A percentile compares a stretch with the other conserved stretches of the same genome.
Evolutionary conservation across 2,113 vertebrate species (phyloP).

Genomic region (Bos taurus): DNA sequence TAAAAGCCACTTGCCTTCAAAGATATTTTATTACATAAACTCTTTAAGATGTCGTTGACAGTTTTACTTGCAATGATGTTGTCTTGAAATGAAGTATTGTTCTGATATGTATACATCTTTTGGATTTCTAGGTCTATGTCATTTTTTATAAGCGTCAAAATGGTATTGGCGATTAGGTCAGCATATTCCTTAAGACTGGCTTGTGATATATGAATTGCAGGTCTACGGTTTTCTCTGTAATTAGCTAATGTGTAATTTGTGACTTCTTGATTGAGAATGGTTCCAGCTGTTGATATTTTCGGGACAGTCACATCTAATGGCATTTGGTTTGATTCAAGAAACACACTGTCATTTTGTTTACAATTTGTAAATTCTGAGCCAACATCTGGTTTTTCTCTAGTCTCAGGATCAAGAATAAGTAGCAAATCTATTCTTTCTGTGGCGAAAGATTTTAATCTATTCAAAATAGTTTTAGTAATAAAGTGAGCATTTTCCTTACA

Average conservation of each 20-base stretch:
- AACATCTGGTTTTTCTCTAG: background rate
- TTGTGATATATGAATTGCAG: background rate
- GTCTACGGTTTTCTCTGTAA: background rate
- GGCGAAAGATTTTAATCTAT: constrained; percentile 31
- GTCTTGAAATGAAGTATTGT: background rate
- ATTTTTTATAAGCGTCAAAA: constrained; percentile 37
- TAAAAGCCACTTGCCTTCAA: background rate
- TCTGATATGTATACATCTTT: background rate
- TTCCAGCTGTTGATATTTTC: background rate
- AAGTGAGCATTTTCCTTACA: constrained; percentile 9
- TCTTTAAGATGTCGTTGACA: constrained; percentile 18
- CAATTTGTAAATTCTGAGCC: background rate
- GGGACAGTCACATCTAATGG: background rate
- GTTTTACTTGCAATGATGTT: constrained; percentile 14
- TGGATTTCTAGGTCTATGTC: constrained; percentile 35
- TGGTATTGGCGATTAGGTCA: constrained; percentile 3
- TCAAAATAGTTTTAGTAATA: constrained; percentile 23
- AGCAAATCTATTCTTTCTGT: constrained; percentile 18
- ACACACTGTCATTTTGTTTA: background rate
- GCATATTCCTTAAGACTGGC: constrained; percentile 22
- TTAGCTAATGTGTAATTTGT: background rate
- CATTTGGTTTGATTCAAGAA: background rate
- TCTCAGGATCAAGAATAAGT: background rate
- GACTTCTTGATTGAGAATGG: background rate
- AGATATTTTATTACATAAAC: background rate